Conservation (phyloP, 2,797 vertebrate genomes). For the Octomys mimax region DNA sequence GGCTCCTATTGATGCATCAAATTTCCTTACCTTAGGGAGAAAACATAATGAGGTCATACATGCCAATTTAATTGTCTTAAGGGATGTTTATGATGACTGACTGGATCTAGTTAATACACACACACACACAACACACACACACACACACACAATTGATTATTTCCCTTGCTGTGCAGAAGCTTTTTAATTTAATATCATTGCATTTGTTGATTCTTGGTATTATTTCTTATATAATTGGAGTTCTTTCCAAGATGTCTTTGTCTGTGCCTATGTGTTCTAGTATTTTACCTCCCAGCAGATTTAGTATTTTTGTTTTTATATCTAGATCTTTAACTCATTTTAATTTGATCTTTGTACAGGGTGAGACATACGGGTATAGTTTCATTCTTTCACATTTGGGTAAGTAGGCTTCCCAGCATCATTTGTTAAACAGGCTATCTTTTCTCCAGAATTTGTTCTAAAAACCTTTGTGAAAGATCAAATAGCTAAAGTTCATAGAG, state of each 20-base stretch:
- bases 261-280: background rate
- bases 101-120: constrained; percentile 6
- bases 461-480: background rate
- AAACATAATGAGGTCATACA: background rate
- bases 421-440: background rate
- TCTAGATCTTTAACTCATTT: background rate
- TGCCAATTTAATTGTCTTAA: constrained; percentile 19
- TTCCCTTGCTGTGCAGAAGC: background rate
- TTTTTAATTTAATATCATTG: background rate
- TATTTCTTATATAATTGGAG: background rate
- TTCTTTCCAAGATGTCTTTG: background rate
- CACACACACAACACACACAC: background rate
- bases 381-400: background rate
- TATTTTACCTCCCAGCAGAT: background rate
- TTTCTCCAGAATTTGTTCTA: background rate
- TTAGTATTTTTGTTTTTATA: background rate
- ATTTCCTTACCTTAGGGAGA: background rate
- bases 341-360: background rate
- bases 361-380: background rate
- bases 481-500: background rate
- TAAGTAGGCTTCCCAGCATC: background rate
- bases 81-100: background rate
- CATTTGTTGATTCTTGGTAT: background rate
- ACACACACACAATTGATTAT: background rate
- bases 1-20: background rate